Evolutionary conservation across 2,113 vertebrate genomes (phyloP).

Genomic region (Laticauda colubrina): DNA sequence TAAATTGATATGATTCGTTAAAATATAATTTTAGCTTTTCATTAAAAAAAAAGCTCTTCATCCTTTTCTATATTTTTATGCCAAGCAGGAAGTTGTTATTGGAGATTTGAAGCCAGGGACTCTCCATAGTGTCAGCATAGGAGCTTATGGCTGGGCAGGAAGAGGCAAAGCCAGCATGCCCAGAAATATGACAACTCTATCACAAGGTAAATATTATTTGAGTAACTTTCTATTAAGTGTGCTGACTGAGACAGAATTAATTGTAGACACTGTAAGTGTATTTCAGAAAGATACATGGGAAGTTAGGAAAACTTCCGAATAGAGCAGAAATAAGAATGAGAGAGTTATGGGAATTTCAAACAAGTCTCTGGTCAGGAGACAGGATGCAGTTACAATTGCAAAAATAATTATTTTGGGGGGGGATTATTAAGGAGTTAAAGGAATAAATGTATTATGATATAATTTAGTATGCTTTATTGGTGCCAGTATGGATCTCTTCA

Average conservation of each 20-base stretch:
- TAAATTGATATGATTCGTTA: neutral
- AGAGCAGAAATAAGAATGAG: neutral
- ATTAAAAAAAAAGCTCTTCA: slow-evolving; percentile 16
- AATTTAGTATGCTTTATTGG: neutral
- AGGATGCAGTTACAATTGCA: neutral
- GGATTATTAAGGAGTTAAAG: neutral
- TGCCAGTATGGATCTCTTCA: neutral
- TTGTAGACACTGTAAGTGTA: neutral
- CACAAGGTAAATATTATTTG: slow-evolving; percentile 75
- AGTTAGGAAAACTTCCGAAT: neutral
- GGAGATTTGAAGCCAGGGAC: slow-evolving; percentile 81
- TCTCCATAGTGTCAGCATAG: slow-evolving; percentile 81
- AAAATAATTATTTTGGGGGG: neutral
- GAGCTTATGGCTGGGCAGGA: slow-evolving; percentile 82
- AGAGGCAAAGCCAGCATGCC: slow-evolving; percentile 87
- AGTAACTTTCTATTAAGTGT: neutral
- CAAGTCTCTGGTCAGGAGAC: neutral
- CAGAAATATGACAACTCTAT: slow-evolving; percentile 79
- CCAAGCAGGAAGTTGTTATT: slow-evolving; percentile 81
- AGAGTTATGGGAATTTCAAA: neutral
- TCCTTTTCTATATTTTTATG: slow-evolving; percentile 14
- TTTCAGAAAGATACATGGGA: neutral
- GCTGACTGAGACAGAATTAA: neutral
- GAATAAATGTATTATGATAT: neutral
- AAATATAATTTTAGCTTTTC: slow-evolving; percentile 14